phyloP scores from a whole-genome alignment of 1,140 invertebrate species.

The Drosophila virilis region DNA sequence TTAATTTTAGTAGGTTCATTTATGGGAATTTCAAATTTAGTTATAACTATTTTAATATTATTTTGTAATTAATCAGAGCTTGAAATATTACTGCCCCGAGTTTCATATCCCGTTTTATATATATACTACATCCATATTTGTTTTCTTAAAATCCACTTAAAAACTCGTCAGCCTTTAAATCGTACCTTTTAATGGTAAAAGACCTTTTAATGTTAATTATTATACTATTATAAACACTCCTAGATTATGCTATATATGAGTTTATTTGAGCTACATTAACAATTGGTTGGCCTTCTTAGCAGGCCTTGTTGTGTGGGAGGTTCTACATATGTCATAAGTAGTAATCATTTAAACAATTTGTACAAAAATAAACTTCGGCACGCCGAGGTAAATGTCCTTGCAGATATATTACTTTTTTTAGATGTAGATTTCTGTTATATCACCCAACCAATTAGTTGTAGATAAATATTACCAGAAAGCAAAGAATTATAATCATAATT shows the following conservation, averaged over 20 bases:
- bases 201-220: not conserved
- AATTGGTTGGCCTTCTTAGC: not conserved
- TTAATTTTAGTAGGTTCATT: constrained; percentile 1
- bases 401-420: not conserved
- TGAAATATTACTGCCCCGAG: not conserved
- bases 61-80: not conserved
- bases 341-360: constrained; percentile 6
- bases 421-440: not conserved
- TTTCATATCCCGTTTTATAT: not conserved
- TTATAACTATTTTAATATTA: not conserved
- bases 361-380: constrained; percentile 1
- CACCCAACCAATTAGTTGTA: not conserved
- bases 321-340: not conserved
- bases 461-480: not conserved
- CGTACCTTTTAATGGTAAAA: too few species aligned
- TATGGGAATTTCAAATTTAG: constrained; percentile 6
- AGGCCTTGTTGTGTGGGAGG: not conserved
- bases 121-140: not conserved
- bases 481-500: too few species aligned
- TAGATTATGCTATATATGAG: not conserved
- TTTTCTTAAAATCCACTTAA: not conserved
- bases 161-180: not conserved
- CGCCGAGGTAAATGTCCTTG: constrained; percentile 7
- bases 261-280: constrained; percentile 1
- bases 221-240: not conserved